These are phyloP conservation scores for Solen grandis DNA, from an alignment of 1,140 invertebrate genomes.

Conservation along the genomic window DNA sequence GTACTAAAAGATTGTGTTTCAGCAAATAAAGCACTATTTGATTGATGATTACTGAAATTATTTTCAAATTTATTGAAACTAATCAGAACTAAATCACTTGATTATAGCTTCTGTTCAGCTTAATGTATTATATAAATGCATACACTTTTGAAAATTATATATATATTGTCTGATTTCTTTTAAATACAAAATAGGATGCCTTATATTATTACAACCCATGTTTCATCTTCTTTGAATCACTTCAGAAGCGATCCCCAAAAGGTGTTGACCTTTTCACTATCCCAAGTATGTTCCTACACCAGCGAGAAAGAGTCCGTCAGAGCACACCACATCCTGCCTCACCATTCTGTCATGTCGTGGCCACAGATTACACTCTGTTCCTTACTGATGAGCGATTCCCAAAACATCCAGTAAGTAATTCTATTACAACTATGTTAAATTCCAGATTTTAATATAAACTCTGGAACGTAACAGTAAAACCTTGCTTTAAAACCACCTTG, in stretches of 20 bases:
- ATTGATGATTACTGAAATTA: background rate
- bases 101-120: too few relatives aligned
- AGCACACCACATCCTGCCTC: slow-evolving; percentile 42
- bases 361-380: slow-evolving; percentile 63
- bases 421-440: too few relatives aligned
- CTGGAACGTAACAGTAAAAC: too few relatives aligned
- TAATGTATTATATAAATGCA: too few relatives aligned
- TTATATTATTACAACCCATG: background rate
- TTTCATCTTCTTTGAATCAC: too few relatives aligned
- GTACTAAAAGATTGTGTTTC: background rate
- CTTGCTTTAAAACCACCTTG: too few relatives aligned
- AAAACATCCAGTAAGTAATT: slow-evolving; percentile 60
- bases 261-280: slow-evolving; percentile 65
- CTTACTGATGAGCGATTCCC: slow-evolving; percentile 65
- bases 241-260: slow-evolving; percentile 38
- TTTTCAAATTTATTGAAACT: background rate
- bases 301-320: slow-evolving; percentile 55
- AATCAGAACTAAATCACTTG: background rate
- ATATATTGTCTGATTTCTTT: background rate
- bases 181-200: background rate
- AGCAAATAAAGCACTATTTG: background rate
- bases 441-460: too few relatives aligned
- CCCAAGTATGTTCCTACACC: slow-evolving; percentile 58
- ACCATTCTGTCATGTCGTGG: slow-evolving; percentile 58
- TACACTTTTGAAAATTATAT: too few relatives aligned